These are phyloP conservation scores for Drosophila kohkoa DNA, from an alignment of 1,140 invertebrate genomes.

Conservation along the genomic window DNA sequence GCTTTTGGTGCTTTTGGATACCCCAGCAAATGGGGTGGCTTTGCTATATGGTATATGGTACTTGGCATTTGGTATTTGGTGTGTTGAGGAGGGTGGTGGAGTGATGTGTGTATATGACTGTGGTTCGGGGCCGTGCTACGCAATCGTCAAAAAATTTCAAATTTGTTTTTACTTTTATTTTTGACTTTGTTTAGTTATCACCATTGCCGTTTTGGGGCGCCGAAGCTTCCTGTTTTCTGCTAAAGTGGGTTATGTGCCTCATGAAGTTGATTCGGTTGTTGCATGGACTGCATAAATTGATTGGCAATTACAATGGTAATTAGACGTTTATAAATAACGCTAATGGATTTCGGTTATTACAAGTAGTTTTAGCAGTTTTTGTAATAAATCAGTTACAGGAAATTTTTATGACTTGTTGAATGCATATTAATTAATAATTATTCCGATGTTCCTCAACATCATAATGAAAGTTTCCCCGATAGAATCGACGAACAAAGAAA, in stretches of 20 bases:
- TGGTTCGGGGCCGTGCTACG: conserved; percentile 55
- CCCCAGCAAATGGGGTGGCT: conserved; percentile 19
- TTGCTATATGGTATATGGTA: background rate
- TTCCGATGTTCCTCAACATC: background rate
- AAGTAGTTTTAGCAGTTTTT: conserved; percentile 9
- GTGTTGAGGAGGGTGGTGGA: conserved; percentile 14
- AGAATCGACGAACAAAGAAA: background rate
- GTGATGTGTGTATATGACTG: conserved; percentile 2
- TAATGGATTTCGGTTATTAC: conserved; percentile 60
- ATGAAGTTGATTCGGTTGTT: conserved; percentile 40
- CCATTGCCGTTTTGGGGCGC: conserved; percentile 62
- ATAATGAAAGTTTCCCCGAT: background rate
- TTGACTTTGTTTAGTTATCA: conserved; percentile 24
- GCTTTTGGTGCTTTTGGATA: conserved; percentile 9
- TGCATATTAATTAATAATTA: background rate
- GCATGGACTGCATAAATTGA: conserved; percentile 62
- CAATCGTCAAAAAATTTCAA: conserved; percentile 75
- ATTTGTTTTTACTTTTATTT: conserved; percentile 39
- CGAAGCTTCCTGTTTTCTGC: conserved; percentile 61
- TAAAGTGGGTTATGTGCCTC: conserved; percentile 55
- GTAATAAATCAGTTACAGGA: conserved; percentile 29
- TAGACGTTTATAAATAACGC: conserved; percentile 71
- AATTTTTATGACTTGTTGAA: conserved; percentile 29
- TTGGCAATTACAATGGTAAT: conserved; percentile 68
- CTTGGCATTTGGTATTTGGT: background rate